Evolutionary conservation across 1,140 invertebrate genomes (phyloP), one percentile per base, ranked within the genome.

Genomic region (Antheraea mylitta): DNA sequence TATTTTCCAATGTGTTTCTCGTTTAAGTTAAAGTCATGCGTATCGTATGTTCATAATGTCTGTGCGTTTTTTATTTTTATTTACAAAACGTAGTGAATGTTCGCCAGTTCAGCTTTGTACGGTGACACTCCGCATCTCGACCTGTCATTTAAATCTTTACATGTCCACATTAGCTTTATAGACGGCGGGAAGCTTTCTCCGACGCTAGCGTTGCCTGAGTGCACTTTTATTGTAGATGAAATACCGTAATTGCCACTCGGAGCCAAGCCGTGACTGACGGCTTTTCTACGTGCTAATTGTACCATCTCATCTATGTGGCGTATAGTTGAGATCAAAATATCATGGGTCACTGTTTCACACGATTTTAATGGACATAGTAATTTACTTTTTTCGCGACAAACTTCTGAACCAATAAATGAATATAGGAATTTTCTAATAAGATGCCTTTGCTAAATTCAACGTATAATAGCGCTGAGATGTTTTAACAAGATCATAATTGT

Each of bases 191-290:
- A 85, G 83, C 78, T 79, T 82, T 82, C 79, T 82, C 73, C 75
- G 70, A 74, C 74, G 81, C 80, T 81, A 82, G 80, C 71, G 80
- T 75, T 79, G 79, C 81, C 77, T 75, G 81, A 87, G 86, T 88
- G 87, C 86, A 88, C 79, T 90, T 88, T 88, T 88, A 90, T 88
- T 86, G 82, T 82, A 82, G 80, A 88, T 88, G 82, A 87, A 87
- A 88, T 88, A 85, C 78, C 80, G 83, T 86, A 90, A 90, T 88
- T 87, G 85, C 80, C 81, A 83, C 80, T 88, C 81, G 81, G 81
- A 81, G 81, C 73, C 80, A 78, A 77, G 72, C n/a, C 77, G 81
- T 82, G 79, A 84, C 82, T 76, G 81, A 85, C 76, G 80, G 82
- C 76, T 80, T 85, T 81, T 75, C 78, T 81, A 83, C 81, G 79